These are phyloP conservation scores for Zingel zingel DNA, from an alignment of 2,113 vertebrate genomes.

Conservation along the genomic window DNA sequence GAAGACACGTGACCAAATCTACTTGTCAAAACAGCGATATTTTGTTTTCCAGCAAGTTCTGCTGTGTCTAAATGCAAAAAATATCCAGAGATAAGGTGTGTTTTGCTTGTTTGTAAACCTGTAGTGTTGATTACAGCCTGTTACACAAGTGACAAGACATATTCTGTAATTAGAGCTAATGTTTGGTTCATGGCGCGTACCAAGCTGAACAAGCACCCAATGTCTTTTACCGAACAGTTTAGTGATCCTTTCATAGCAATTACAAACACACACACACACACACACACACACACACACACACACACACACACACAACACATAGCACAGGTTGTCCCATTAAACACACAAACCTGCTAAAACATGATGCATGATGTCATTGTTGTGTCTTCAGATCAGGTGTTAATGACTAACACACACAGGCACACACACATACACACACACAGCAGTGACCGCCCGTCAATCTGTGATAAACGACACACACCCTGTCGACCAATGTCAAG, in stretches of 20 bases:
- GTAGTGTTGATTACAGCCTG: not conserved
- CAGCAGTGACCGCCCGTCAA: slow-evolving; percentile 29
- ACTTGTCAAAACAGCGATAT: no score
- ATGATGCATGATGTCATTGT: not conserved
- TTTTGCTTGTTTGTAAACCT: not conserved
- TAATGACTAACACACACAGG: not conserved
- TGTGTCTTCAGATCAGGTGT: not conserved
- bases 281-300: no score
- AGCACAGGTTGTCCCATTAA: not conserved
- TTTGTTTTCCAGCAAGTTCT: not conserved
- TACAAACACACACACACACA: not conserved
- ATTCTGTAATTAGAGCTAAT: not conserved
- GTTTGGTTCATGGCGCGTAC: not conserved
- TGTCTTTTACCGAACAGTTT: not conserved
- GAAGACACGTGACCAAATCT: no score
- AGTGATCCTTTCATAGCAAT: no score
- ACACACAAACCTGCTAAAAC: slow-evolving; percentile 1
- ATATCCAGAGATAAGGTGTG: not conserved
- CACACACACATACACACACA: slow-evolving; percentile 19
- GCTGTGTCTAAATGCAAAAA: not conserved
- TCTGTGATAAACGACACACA: slow-evolving; percentile 55
- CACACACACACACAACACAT: not conserved
- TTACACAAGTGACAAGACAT: not conserved
- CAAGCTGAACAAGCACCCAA: no score
- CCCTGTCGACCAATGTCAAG: slow-evolving; percentile 57